phyloP scores from a whole-genome alignment of 2,888 invertebrate species.

The Dastarcus helophoroides region DNA sequence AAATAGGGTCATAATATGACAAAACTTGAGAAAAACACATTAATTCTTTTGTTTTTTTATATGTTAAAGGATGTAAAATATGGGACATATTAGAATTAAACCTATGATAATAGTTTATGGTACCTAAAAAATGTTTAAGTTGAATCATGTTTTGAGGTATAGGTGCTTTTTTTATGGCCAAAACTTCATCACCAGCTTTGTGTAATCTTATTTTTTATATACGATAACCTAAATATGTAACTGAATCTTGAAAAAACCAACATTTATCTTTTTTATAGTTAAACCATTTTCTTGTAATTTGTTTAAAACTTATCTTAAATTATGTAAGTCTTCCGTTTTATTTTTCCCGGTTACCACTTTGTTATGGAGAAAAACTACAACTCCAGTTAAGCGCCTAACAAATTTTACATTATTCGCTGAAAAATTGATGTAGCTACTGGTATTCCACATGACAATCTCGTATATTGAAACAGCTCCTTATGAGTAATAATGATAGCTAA shows the following conservation, averaged over 20 bases:
- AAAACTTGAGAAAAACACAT: conserved; percentile 11
- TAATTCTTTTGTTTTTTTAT: conserved; percentile 10
- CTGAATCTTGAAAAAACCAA: conserved; percentile 10
- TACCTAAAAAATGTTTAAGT: conserved; percentile 14
- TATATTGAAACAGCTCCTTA: conserved; percentile 20
- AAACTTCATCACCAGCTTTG: conserved; percentile 8
- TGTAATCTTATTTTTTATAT: conserved; percentile 13
- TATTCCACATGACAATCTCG: conserved; percentile 19
- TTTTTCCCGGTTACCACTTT: conserved; percentile 16
- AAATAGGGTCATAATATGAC: conserved; percentile 12
- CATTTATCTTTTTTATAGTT: conserved; percentile 12
- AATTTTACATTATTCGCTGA: conserved; percentile 22
- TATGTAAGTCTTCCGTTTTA: conserved; percentile 9
- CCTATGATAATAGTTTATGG: conserved; percentile 15
- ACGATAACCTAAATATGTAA: conserved; percentile 10
- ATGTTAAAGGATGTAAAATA: conserved; percentile 13
- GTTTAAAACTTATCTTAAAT: conserved; percentile 10
- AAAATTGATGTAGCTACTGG: conserved; percentile 23
- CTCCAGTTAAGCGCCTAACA: conserved; percentile 17
- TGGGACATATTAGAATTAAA: conserved; percentile 13
- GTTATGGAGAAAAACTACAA: conserved; percentile 20
- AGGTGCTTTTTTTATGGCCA: conserved; percentile 12
- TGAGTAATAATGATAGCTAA: conserved; percentile 20
- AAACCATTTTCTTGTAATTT: conserved; percentile 12
- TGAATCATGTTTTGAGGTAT: conserved; percentile 10